phyloP scores from a whole-genome alignment of 2,113 vertebrate genomes.

The Oreochromis spilurus region DNA sequence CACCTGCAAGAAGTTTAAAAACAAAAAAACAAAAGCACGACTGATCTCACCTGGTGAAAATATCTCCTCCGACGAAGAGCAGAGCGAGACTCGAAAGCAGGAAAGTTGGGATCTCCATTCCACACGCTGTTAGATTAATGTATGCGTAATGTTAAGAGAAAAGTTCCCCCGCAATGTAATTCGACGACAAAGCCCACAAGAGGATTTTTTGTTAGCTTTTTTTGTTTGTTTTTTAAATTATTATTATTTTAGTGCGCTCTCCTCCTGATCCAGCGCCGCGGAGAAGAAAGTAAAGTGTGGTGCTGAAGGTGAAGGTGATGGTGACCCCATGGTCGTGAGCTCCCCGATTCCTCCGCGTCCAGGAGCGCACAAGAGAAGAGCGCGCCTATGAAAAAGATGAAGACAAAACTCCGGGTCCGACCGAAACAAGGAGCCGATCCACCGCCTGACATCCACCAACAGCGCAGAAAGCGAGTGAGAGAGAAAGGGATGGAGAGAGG shows the following conservation, averaged over 20 bases:
- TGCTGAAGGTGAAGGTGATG: not conserved
- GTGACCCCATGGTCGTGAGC: conserved; percentile 48
- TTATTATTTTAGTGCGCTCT: conserved; percentile 33
- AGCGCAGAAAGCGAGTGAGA: not conserved
- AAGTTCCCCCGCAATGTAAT: conserved; percentile 19
- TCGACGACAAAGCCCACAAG: not conserved
- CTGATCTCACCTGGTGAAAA: conserved; percentile 67
- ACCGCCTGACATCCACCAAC: conserved; percentile 30
- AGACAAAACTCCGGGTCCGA: conserved; percentile 9
- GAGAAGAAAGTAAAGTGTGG: conserved; percentile 42
- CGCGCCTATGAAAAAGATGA: not conserved
- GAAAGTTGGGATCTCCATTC: conserved; percentile 67
- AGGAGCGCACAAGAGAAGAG: conserved; percentile 6
- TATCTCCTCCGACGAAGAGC: conserved; percentile 55
- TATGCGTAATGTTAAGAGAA: not conserved
- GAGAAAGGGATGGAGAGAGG: not conserved
- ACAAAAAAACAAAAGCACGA: not conserved
- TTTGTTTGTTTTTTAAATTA: not conserved
- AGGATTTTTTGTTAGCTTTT: not conserved
- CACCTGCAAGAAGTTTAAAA: not conserved
- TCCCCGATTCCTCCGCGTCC: conserved; percentile 2
- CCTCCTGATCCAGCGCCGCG: conserved; percentile 33
- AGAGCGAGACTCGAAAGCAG: conserved; percentile 46
- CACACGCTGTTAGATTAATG: not conserved
- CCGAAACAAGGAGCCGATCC: conserved; percentile 18